Conservation (phyloP, 2,113 vertebrate genomes). For the Bostrychus sinensis region DNA sequence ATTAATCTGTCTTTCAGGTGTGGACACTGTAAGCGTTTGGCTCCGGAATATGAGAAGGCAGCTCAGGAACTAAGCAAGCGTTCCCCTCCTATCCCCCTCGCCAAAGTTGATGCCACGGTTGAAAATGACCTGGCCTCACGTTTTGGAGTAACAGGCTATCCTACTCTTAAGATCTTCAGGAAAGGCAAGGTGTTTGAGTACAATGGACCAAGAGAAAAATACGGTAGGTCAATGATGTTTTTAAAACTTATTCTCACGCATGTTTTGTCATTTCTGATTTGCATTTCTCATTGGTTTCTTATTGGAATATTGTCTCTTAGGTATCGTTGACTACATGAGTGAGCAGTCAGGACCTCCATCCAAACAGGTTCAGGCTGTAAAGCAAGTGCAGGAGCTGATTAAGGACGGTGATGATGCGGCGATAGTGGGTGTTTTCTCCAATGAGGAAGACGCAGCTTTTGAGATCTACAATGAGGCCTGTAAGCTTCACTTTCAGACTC, state of each 20-base stretch:
- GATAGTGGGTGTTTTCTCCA: conserved; percentile 87
- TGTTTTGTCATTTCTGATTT: background rate
- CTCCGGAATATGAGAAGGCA: conserved; percentile 95
- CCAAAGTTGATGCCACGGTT: conserved; percentile 89
- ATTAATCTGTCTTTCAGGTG: conserved; percentile 81
- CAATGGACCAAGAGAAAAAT: conserved; percentile 90
- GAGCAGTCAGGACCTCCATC: conserved; percentile 95
- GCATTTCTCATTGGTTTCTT: background rate
- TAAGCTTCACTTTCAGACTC: conserved; percentile 58
- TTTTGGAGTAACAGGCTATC: conserved; percentile 90
- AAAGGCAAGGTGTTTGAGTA: conserved; percentile 93
- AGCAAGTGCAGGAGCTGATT: conserved; percentile 92
- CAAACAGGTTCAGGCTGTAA: conserved; percentile 85
- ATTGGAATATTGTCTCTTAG: conserved; percentile 71
- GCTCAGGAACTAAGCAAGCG: conserved; percentile 88
- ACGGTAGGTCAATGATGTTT: conserved; percentile 74
- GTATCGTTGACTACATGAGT: conserved; percentile 92
- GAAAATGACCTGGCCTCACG: conserved; percentile 86
- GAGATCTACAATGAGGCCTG: conserved; percentile 91
- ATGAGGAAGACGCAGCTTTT: conserved; percentile 83
- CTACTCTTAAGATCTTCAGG: conserved; percentile 95
- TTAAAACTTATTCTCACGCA: background rate
- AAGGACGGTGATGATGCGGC: conserved; percentile 91
- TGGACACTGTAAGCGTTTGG: conserved; percentile 94
- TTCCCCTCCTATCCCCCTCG: conserved; percentile 87